Evolutionary conservation across 1,140 invertebrate genomes (phyloP), one percentile per base, ranked within the genome.

Genomic region (Mamestra configurata): DNA sequence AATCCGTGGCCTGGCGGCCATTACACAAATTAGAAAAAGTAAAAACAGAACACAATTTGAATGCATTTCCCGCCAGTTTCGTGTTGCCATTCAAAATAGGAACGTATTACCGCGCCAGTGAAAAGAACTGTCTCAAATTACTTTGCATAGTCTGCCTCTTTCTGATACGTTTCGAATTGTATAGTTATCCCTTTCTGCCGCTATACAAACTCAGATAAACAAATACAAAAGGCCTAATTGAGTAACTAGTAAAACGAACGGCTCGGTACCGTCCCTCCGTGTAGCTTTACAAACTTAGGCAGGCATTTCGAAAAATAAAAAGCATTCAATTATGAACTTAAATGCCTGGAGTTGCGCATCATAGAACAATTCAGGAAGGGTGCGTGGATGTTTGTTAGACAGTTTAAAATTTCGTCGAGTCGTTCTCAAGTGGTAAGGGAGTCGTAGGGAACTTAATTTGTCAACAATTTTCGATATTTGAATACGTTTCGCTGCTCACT

Each of bases 191-290:
- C 85, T 73, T 70, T 95, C 86, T 79, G 22, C 76, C 79, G 86
- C 91, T 95, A 92, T 92, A 93, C 90, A 93, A 95, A 95, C 92
- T 93, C 92, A 91, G 90, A 94, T 95, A 95, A 94, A 95, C 90
- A 95, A 95, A 95, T 92, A 95, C 93, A 95, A 95, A 95, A 93
- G 92, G 92, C 92, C 93, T 95, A 95, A 95, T 95, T 95, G 93
- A 95, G 93, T 95, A 95, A 95, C 92, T 95, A 95, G 93, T 95
- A 93, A 93, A 95, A 93, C 91, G 93, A 93, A 92, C 91, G 92
- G 89, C 90, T 92, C 86, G 85, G 88, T 89, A 82, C 86, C 89
- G 89, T 94, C 93, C 93, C 93, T 94, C 89, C 89, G 88, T 87
- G 82, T 87, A 86, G 86, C 87, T 73, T 82, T 79, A 86, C 91